Conservation (phyloP, 2,797 vertebrate species). For the Lutjanus campechanus region DNA sequence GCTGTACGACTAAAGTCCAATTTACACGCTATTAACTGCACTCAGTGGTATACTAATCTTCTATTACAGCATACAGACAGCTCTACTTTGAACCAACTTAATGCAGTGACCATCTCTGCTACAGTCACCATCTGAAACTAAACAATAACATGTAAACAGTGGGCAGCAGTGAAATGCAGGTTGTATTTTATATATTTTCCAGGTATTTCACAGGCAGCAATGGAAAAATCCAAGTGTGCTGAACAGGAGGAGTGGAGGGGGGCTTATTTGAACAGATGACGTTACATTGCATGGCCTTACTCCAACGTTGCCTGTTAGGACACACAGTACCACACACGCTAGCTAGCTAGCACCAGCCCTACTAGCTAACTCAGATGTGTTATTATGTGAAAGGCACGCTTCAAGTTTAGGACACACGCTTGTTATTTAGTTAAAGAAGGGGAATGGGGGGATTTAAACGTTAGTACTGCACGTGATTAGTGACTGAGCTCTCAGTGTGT, state of each 20-base stretch:
- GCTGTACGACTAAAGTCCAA: conserved; percentile 55
- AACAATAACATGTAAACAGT: background rate
- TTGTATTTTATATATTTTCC: background rate
- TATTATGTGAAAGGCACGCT: background rate
- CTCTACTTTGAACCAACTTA: conserved; percentile 6
- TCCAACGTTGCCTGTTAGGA: conserved; percentile 63
- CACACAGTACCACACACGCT: conserved; percentile 49
- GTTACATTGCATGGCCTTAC: conserved; percentile 78
- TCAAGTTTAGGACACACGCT: background rate
- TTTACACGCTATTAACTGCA: conserved; percentile 36
- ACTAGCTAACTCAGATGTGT: conserved; percentile 18
- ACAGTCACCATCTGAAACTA: background rate
- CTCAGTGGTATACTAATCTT: conserved; percentile 11
- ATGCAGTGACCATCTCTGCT: background rate
- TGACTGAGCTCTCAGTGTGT: background rate
- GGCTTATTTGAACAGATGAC: conserved; percentile 79
- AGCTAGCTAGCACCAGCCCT: conserved; percentile 53
- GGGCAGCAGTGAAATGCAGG: background rate
- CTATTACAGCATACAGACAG: background rate
- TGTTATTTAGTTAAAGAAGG: background rate
- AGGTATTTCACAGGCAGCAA: conserved; percentile 31
- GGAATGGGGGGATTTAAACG: background rate
- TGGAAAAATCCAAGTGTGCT: conserved; percentile 68
- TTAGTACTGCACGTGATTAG: background rate
- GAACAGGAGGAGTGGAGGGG: conserved; percentile 57